Percentiles rank a stretch among this genome's conserved stretches.
Conservation (phyloP, 2,113 vertebrate genomes). For the Lipophrys pholis region DNA sequence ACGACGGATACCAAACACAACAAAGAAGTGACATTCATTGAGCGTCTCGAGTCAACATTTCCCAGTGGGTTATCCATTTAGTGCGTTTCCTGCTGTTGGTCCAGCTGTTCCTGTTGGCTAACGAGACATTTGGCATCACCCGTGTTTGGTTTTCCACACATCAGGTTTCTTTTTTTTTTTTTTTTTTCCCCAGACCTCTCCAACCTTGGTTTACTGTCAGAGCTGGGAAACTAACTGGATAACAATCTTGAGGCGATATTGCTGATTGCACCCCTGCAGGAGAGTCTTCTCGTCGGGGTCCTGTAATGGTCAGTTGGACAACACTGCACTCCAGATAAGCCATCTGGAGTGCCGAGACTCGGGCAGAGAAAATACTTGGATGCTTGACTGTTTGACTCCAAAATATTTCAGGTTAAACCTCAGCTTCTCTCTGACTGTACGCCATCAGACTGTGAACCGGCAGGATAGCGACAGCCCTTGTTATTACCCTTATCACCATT, state of each 20-base stretch:
- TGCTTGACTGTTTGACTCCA: background rate
- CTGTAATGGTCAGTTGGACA: background rate
- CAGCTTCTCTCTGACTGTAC: background rate
- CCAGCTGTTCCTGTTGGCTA: background rate
- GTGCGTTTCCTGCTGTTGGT: background rate
- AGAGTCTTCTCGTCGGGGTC: background rate
- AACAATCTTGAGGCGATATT: background rate
- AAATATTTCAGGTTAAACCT: background rate
- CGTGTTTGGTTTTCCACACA: background rate
- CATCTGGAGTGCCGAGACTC: background rate
- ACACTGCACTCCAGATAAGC: background rate
- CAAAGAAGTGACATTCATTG: background rate
- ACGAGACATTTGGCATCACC: background rate
- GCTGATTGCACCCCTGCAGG: background rate
- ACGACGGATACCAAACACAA: background rate
- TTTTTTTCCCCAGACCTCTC: background rate
- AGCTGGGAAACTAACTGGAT: background rate
- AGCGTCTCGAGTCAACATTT: background rate
- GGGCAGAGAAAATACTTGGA: background rate
- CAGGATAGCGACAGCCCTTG: too few relatives aligned
- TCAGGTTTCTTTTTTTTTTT: too few relatives aligned
- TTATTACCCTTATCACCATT: too few relatives aligned
- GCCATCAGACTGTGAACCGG: background rate
- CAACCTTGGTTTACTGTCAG: background rate
- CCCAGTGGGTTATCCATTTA: constrained; percentile 18